A percentile compares a stretch with the other conserved stretches of the same genome.
Conservation (phyloP, 2,113 vertebrate species). For the Porphyrio hochstetteri region DNA sequence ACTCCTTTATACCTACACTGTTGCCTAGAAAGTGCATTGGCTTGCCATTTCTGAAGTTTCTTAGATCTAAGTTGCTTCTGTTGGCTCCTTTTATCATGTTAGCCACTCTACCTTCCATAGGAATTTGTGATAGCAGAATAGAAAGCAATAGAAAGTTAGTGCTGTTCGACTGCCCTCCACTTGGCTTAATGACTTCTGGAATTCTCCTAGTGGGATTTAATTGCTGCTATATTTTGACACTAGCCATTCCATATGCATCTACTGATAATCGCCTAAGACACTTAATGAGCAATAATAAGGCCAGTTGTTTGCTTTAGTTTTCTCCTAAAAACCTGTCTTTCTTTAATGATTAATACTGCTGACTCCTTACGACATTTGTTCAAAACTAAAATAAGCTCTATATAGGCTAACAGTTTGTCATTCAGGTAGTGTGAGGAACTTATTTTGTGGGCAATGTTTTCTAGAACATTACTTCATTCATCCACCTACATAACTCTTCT, state of each 20-base stretch:
- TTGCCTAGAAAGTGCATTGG: neutral
- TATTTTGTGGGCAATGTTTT: neutral
- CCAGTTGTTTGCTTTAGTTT: neutral
- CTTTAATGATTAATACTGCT: neutral
- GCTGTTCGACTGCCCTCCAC: neutral
- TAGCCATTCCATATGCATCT: neutral
- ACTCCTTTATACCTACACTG: fast-evolving
- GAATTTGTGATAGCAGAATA: neutral
- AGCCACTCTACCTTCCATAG: neutral
- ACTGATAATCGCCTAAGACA: neutral
- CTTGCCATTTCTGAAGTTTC: neutral
- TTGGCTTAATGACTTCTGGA: neutral
- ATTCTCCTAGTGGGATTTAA: slow-evolving; percentile 4
- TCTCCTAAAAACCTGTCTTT: neutral
- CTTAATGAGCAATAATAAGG: neutral
- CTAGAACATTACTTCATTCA: slow-evolving; percentile 32
- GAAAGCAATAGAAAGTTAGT: neutral
- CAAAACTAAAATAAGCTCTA: neutral
- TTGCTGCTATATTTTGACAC: neutral
- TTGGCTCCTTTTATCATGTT: neutral
- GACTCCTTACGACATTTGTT: neutral
- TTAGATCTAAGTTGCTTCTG: neutral
- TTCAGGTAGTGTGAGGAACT: neutral
- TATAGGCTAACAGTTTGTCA: neutral
- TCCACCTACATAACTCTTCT: neutral